Evolutionary conservation across 1,140 invertebrate species (phyloP).

Genomic region (Drosophila ironensis): DNA sequence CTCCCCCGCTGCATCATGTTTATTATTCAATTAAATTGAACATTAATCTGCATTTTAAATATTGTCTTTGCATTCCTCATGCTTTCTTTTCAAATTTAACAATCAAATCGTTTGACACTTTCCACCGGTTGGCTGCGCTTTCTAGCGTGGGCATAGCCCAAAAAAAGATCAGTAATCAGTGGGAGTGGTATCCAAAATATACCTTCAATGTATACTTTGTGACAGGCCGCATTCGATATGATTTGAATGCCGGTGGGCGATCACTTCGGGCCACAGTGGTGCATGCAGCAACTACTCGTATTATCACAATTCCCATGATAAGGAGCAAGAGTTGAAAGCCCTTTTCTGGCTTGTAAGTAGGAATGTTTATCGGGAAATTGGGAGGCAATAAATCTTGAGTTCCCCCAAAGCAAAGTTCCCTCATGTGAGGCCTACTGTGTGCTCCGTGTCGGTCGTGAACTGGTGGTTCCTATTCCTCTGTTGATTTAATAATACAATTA

Average conservation of each 20-base stretch:
- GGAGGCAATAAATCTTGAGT: too few relatives aligned
- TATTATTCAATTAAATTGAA: constrained; percentile 24
- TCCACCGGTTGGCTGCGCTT: constrained; percentile 19
- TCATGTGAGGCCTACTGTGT: too few relatives aligned
- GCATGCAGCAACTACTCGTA: too few relatives aligned
- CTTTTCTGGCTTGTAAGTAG: too few relatives aligned
- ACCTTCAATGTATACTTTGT: too few relatives aligned
- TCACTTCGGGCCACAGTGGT: background rate
- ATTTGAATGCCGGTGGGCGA: constrained; percentile 16
- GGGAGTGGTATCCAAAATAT: constrained; percentile 15
- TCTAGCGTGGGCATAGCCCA: constrained; percentile 30
- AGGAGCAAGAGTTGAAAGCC: too few relatives aligned
- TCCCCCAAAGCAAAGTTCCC: too few relatives aligned
- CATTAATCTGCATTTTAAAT: constrained; percentile 24
- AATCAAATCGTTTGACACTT: constrained; percentile 47
- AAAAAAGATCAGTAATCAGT: constrained; percentile 1
- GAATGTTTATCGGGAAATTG: too few relatives aligned
- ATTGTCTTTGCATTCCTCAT: constrained; percentile 19
- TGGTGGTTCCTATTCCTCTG: background rate
- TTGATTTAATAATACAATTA: constrained; percentile 18
- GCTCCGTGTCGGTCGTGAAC: constrained; percentile 9
- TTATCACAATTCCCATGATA: too few relatives aligned
- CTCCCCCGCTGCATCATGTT: background rate
- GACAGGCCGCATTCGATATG: background rate
- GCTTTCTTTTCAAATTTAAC: constrained; percentile 27